Conservation (phyloP, 2,113 vertebrate genomes). For the Catagonus wagneri region DNA sequence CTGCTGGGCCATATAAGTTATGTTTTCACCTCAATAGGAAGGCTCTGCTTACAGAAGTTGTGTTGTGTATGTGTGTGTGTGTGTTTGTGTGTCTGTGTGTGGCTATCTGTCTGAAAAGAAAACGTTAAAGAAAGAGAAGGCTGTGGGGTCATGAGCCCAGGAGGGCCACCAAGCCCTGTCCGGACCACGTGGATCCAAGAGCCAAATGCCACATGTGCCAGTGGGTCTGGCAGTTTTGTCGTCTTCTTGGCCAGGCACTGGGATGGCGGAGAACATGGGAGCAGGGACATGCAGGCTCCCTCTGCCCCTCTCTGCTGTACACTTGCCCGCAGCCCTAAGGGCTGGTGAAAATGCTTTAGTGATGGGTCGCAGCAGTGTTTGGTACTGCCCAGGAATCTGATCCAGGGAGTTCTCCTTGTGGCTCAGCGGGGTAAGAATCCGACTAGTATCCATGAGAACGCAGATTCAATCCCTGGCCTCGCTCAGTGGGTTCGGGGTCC, state of each 20-base stretch:
- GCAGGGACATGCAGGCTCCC: neutral
- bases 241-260: neutral
- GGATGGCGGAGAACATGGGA: neutral
- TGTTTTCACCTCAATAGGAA: conserved; percentile 82
- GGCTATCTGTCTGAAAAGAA: neutral
- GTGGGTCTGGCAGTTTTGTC: conserved; percentile 66
- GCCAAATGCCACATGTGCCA: conserved; percentile 8
- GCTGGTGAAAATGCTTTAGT: neutral
- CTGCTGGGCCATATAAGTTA: conserved; percentile 85
- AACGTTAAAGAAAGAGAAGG: conserved; percentile 10
- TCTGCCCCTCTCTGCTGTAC: neutral
- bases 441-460: too few species aligned
- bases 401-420: too few species aligned
- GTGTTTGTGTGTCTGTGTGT: conserved; percentile 54
- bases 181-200: neutral
- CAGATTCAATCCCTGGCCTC: too few species aligned
- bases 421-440: too few species aligned
- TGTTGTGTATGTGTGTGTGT: conserved; percentile 68
- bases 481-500: too few species aligned
- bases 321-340: neutral
- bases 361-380: too few species aligned
- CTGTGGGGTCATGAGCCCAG: conserved; percentile 73
- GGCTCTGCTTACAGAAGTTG: conserved; percentile 80
- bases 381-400: neutral
- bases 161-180: conserved; percentile 63